phyloP scores from a whole-genome alignment of 2,113 vertebrate species.

The Toxostoma redivivum region DNA sequence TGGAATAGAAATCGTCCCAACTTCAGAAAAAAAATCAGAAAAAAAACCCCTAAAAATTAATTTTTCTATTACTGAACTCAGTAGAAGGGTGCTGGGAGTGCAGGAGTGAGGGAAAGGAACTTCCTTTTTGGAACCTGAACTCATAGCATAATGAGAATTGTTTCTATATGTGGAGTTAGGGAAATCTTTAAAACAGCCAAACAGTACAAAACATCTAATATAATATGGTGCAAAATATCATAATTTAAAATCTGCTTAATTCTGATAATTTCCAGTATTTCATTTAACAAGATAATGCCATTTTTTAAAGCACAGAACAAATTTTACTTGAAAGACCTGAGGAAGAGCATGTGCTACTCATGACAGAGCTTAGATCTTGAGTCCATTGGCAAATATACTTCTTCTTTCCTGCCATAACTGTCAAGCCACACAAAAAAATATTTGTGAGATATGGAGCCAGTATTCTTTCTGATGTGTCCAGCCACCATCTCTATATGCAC shows the following conservation, averaged over 20 bases:
- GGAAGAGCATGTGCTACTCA: not conserved
- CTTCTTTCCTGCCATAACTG: not conserved
- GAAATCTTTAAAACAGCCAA: not conserved
- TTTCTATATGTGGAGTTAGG: not conserved
- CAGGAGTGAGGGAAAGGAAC: not conserved
- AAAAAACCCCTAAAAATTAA: not conserved
- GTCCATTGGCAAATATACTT: not conserved
- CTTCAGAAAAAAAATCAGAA: not conserved
- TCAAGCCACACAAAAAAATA: not conserved
- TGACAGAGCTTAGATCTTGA: not conserved
- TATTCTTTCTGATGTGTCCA: not conserved
- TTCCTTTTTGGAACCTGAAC: not conserved
- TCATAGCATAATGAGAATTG: not conserved
- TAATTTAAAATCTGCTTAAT: not conserved
- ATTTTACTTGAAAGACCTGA: not conserved
- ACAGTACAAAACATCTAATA: not conserved
- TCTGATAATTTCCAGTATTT: not conserved
- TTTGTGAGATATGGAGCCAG: not conserved
- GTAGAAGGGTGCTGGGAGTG: not conserved
- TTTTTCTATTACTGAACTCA: not conserved
- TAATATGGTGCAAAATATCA: not conserved
- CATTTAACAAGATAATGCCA: not conserved
- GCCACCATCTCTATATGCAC: not conserved
- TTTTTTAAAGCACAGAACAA: not conserved
- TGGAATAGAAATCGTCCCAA: not conserved